Evolutionary conservation across 2,797 vertebrate species (phyloP), one percentile per base, ranked within the genome.

Genomic region (Rhinogobio ventralis): DNA sequence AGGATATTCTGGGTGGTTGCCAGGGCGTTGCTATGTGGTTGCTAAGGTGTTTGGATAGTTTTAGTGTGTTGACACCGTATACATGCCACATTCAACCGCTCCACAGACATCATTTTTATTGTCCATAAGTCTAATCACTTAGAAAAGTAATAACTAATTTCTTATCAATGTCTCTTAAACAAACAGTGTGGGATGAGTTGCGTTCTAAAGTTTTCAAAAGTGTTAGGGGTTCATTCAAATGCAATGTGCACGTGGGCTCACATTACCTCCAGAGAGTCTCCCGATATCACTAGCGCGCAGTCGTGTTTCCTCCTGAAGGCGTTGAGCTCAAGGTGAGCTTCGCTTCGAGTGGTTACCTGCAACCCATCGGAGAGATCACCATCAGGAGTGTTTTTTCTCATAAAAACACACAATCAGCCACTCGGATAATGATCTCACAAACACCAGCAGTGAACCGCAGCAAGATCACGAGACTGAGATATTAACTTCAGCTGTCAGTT

Each of bases 221-320:
- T 10, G 15, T n/a, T 2, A 42, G 62, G 28, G 28, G 2, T 68
- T 51, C 28, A 2, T 5, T 33, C 13, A n/a, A 36, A 51, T 20
- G 49, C 8, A 28, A 4, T 13, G 25, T 9, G 10, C 33, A n/a
- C 28, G 39, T 66, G 36, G 10, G n/a, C 28, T 69, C 51, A 42
- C 13, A 20, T 90, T 90, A 99, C 98, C 96, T 99, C 97, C 62
- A 99, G 94, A 0, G 98, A 99, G 94, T 99, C 98, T 4, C 98
- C 98, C 0, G 98, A 99, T 95, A 99, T 99, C 88, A 99, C 97
- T 82, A 99, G 93, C 2, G 98, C 98, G 0, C 97, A 99, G 94
- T 99, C 98, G 20, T 99, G 97, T 83, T 99, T 99, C 93, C 98
- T 95, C 83, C 98, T 96, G 93, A 99, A 99, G 33, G 98, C 97